These are phyloP conservation scores for Oxytorus armatus DNA, from an alignment of 2,888 invertebrate genomes.

Conservation along the genomic window DNA sequence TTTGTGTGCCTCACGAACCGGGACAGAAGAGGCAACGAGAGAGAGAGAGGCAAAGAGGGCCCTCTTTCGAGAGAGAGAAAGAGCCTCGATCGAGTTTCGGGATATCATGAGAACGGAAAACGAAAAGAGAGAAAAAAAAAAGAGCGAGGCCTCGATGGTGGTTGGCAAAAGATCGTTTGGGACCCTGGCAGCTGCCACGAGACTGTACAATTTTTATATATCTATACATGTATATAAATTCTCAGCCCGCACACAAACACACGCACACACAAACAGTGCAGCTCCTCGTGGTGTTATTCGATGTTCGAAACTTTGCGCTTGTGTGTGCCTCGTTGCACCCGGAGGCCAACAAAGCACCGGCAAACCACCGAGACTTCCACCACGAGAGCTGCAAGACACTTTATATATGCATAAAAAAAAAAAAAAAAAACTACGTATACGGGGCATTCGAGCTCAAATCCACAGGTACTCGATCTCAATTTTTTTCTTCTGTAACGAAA, in stretches of 20 bases:
- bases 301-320: not conserved
- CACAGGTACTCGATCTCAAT: too few relatives aligned
- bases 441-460: too few relatives aligned
- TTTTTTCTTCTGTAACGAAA: too few relatives aligned
- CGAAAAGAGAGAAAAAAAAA: constrained; percentile 40
- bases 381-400: too few relatives aligned
- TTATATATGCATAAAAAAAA: too few relatives aligned
- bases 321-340: constrained; percentile 41
- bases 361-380: constrained; percentile 44
- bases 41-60: constrained; percentile 7
- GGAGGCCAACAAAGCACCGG: constrained; percentile 64
- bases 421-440: too few relatives aligned
- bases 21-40: not conserved
- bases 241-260: not conserved
- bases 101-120: constrained; percentile 82
- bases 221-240: not conserved
- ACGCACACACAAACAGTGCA: not conserved
- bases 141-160: constrained; percentile 37
- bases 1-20: constrained; percentile 36
- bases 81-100: constrained; percentile 82
- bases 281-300: constrained; percentile 12
- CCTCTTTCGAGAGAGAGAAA: constrained; percentile 59
- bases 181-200: constrained; percentile 65
- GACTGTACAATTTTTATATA: constrained; percentile 31
- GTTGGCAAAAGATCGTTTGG: constrained; percentile 50